Evolutionary conservation across 64 coral and sea anemone species (phyloP), one percentile per base, ranked within the genome.

Genomic region (Exaiptasia diaphana): DNA sequence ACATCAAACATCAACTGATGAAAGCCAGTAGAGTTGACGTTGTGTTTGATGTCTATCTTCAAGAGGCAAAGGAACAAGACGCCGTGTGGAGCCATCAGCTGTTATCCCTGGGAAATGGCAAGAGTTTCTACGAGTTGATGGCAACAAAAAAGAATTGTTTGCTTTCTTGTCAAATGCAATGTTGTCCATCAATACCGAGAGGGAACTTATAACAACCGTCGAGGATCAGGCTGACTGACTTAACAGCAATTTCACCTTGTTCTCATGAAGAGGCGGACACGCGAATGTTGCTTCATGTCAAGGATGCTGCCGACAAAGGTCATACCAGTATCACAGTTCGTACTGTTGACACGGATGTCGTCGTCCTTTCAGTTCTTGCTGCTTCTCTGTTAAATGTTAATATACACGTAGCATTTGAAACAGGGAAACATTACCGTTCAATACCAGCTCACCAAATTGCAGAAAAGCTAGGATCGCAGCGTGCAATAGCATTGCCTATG

Each of bases 281-380:
- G n/a, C n/a, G n/a, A n/a, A n/a, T n/a, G n/a, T n/a, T n/a, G n/a
- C n/a, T n/a, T n/a, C n/a, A n/a, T n/a, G n/a, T n/a, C n/a, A n/a
- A n/a, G n/a, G n/a, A n/a, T n/a, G n/a, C n/a, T n/a, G 39, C 77
- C 17, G 33, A 62, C 18, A 26, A 21, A 9, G 81, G 81, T 10
- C 38, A 38, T 52, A 68, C 5, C 34, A 83, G 75, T 38, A 81
- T 89, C 42, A 11, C 71, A 10, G 26, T 89, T 26, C 67, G 86
- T 53, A 89, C 86, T 42, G 79, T 90, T 26, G 86, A 90, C 49
- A 82, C 53, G 27, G 86, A 89, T 81, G 54, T 89, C 38, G 52
- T 82, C 25, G 28, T 82, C 29, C 27, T 74, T 35, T 50, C 68
- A n/a, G 38, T 32, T 41, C 75, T 29, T 34, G 25, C 33, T 62